A percentile compares a stretch with the other conserved stretches of the same genome.
phyloP scores from a whole-genome alignment of 1,140 invertebrate species.

The Scaptomyza pallida region DNA sequence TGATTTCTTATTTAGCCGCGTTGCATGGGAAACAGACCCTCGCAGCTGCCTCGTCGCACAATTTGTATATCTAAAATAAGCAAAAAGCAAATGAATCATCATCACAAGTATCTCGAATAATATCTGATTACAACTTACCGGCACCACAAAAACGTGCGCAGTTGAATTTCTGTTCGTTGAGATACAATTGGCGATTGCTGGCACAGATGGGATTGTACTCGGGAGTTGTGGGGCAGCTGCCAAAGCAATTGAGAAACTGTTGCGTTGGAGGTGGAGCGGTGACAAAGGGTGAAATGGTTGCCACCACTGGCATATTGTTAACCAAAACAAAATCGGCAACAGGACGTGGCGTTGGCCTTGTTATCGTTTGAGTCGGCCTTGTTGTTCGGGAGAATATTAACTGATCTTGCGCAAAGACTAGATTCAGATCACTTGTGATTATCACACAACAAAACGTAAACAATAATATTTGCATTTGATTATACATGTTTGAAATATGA shows the following conservation, averaged over 20 bases:
- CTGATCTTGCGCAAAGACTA: slow-evolving; percentile 24
- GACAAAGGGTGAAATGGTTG: slow-evolving; percentile 59
- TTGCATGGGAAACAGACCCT: slow-evolving; percentile 75
- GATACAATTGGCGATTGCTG: slow-evolving; percentile 86
- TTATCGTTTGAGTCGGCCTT: background rate
- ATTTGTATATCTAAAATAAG: slow-evolving; percentile 68
- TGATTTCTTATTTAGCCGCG: slow-evolving; percentile 52
- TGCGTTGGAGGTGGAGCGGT: slow-evolving; percentile 55
- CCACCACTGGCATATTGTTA: slow-evolving; percentile 58
- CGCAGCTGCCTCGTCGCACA: slow-evolving; percentile 69
- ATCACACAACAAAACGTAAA: slow-evolving; percentile 2
- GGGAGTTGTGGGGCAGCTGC: slow-evolving; percentile 85
- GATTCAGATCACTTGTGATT: slow-evolving; percentile 10
- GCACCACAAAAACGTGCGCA: slow-evolving; percentile 87
- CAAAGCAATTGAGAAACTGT: slow-evolving; percentile 82
- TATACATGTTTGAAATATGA: slow-evolving; percentile 22
- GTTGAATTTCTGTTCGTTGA: slow-evolving; percentile 86
- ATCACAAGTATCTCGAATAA: background rate
- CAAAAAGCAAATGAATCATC: slow-evolving; percentile 22
- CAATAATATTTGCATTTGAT: background rate
- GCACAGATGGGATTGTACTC: slow-evolving; percentile 90
- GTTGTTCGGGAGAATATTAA: slow-evolving; percentile 47
- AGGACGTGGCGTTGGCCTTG: slow-evolving; percentile 18
- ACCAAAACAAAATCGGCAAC: slow-evolving; percentile 58
- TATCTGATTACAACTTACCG: slow-evolving; percentile 75